Percentiles rank a stretch among this genome's conserved stretches.
Evolutionary conservation across 2,113 vertebrate species (phyloP).

Genomic region (Mus spicilegus): DNA sequence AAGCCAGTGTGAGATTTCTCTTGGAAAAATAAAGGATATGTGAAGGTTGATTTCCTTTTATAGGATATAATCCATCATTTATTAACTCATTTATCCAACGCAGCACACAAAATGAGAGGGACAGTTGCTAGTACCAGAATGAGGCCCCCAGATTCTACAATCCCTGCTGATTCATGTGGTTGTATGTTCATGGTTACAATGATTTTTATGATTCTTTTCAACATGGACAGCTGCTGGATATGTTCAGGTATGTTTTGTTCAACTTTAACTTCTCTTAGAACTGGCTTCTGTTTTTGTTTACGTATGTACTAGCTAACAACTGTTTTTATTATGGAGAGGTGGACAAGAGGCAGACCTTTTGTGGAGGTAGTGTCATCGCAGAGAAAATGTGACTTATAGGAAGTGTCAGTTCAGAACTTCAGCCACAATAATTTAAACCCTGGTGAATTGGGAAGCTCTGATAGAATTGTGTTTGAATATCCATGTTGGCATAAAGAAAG

Average conservation of each 20-base stretch:
- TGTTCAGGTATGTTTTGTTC: neutral
- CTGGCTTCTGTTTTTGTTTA: neutral
- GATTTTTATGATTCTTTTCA: neutral
- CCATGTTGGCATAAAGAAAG: neutral
- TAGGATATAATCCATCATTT: neutral
- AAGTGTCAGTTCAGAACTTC: neutral
- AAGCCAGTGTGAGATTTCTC: conserved; percentile 31
- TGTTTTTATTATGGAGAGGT: neutral
- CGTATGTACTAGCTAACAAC: neutral
- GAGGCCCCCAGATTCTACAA: neutral
- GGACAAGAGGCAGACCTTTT: neutral
- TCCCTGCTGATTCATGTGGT: neutral
- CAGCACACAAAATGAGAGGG: neutral
- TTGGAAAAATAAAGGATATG: neutral
- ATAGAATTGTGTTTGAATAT: neutral
- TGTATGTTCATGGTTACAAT: neutral
- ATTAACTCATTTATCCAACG: neutral
- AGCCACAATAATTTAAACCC: neutral
- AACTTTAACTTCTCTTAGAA: conserved; percentile 1
- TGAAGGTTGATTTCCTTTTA: neutral
- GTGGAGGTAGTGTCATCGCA: neutral
- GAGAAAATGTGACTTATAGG: neutral
- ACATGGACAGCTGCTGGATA: neutral
- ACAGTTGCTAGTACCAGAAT: neutral
- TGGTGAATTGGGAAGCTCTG: neutral